Evolutionary conservation across 2,113 vertebrate species (phyloP).

Genomic region (Climacteris rufus): DNA sequence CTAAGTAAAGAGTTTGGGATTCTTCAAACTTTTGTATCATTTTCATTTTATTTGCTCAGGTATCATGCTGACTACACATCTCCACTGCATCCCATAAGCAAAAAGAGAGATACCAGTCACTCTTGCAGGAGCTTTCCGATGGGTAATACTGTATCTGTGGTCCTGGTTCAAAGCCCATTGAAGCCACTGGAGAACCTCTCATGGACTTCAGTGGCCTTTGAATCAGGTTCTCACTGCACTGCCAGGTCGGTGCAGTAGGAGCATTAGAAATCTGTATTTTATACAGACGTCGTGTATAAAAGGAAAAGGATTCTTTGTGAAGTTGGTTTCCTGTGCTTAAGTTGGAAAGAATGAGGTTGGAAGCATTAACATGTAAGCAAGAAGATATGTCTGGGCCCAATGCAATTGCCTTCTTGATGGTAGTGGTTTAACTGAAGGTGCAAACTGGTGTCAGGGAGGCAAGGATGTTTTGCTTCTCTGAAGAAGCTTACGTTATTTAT

Average conservation of each 20-base stretch:
- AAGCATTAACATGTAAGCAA: slow-evolving; percentile 6
- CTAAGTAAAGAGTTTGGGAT: slow-evolving; percentile 66
- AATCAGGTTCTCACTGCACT: slow-evolving; percentile 6
- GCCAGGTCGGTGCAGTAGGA: slow-evolving; percentile 46
- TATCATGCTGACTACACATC: slow-evolving; percentile 65
- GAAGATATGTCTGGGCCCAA: slow-evolving; percentile 68
- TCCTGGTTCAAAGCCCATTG: slow-evolving; percentile 21
- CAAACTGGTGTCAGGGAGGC: slow-evolving; percentile 68
- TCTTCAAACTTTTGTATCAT: slow-evolving; percentile 58
- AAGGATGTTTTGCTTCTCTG: slow-evolving; percentile 77
- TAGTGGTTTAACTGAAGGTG: slow-evolving; percentile 33
- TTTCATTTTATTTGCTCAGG: slow-evolving; percentile 79
- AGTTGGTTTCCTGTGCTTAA: background rate
- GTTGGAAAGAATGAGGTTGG: background rate
- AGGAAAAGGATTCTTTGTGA: slow-evolving; percentile 4
- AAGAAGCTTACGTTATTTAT: slow-evolving; percentile 74
- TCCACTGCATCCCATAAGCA: slow-evolving; percentile 50
- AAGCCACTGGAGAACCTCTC: slow-evolving; percentile 8
- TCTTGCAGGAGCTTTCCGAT: slow-evolving; percentile 61
- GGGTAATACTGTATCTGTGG: slow-evolving; percentile 13
- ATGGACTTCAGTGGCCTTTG: slow-evolving; percentile 5
- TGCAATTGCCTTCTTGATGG: slow-evolving; percentile 76
- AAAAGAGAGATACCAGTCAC: slow-evolving; percentile 65
- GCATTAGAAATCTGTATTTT: slow-evolving; percentile 25
- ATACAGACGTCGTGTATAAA: background rate